A percentile compares a stretch with the other conserved stretches of the same genome.
phyloP scores from a whole-genome alignment of 1,140 invertebrate species.

The Habropoda laboriosa region DNA sequence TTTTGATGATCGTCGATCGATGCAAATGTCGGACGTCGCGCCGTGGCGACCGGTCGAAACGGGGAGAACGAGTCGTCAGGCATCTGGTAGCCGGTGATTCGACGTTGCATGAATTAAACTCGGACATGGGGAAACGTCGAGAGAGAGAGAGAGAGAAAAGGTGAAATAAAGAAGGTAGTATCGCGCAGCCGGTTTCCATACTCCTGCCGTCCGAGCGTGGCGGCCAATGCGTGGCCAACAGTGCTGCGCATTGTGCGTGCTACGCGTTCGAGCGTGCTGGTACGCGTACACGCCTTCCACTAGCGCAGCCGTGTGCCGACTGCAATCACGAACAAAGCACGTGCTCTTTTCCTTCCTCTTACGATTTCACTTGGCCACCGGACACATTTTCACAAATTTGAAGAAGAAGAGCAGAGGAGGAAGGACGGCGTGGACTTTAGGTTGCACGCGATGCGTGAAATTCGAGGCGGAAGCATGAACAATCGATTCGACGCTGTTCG shows the following conservation, averaged over 20 bases:
- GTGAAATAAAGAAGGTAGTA: slow-evolving; percentile 35
- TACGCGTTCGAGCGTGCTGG: slow-evolving; percentile 30
- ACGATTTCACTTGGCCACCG: neutral
- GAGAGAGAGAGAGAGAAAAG: slow-evolving; percentile 13
- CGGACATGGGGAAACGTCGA: neutral
- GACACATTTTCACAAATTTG: too few species aligned
- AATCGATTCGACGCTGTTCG: slow-evolving; percentile 4
- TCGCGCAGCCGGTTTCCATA: slow-evolving; percentile 56
- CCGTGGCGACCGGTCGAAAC: neutral
- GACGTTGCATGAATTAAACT: slow-evolving; percentile 44
- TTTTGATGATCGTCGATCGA: neutral
- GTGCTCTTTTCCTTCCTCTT: slow-evolving; percentile 3
- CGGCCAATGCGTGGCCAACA: slow-evolving; percentile 53
- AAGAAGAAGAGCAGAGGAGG: neutral
- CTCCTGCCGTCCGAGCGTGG: slow-evolving; percentile 44
- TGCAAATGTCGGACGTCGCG: neutral
- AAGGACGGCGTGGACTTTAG: neutral
- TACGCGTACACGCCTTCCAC: slow-evolving; percentile 41
- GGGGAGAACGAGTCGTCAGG: slow-evolving; percentile 18
- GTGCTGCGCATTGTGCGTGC: slow-evolving; percentile 56
- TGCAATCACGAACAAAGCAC: slow-evolving; percentile 48
- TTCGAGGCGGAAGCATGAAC: too few species aligned
- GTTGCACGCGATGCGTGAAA: neutral
- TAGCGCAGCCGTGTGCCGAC: neutral
- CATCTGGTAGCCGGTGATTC: slow-evolving; percentile 51